A percentile compares a stretch with the other conserved stretches of the same genome.
phyloP scores from a whole-genome alignment of 2,113 vertebrate species.

The Nesogale talazaci region DNA sequence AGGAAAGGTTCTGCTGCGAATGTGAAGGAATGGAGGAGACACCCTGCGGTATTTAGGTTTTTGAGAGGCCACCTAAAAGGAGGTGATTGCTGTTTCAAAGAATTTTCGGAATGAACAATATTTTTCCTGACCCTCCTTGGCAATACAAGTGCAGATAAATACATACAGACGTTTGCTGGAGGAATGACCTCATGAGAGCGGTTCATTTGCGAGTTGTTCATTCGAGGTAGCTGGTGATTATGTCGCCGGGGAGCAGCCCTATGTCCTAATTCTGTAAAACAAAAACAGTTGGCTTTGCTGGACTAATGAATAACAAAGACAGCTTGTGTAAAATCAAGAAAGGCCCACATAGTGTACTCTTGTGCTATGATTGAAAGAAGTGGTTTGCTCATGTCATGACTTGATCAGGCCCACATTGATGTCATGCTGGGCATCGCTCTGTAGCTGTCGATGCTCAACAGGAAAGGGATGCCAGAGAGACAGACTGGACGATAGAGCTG shows the following conservation, averaged over 20 bases:
- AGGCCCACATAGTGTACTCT: background rate
- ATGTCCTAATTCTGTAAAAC: background rate
- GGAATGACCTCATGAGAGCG: background rate
- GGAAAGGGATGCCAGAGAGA: background rate
- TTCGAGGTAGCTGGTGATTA: background rate
- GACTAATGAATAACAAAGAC: background rate
- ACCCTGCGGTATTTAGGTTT: background rate
- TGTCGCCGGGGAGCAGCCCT: background rate
- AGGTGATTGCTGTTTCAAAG: background rate
- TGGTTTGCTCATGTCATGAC: too few relatives aligned
- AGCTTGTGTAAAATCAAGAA: background rate
- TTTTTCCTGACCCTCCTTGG: background rate
- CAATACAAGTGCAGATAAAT: background rate
- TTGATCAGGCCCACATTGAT: background rate
- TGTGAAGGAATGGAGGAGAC: background rate
- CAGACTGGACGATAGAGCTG: too few relatives aligned
- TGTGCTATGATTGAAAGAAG: background rate
- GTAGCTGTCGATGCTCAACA: too few relatives aligned
- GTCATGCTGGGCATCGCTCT: background rate
- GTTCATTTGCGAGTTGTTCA: background rate
- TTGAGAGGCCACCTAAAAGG: background rate
- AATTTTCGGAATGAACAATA: background rate
- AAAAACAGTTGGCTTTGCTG: background rate
- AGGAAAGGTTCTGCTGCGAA: background rate
- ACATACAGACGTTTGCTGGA: slow-evolving; percentile 6